Conservation (phyloP, 1,140 invertebrate species). For the Oscheius sp. region DNA sequence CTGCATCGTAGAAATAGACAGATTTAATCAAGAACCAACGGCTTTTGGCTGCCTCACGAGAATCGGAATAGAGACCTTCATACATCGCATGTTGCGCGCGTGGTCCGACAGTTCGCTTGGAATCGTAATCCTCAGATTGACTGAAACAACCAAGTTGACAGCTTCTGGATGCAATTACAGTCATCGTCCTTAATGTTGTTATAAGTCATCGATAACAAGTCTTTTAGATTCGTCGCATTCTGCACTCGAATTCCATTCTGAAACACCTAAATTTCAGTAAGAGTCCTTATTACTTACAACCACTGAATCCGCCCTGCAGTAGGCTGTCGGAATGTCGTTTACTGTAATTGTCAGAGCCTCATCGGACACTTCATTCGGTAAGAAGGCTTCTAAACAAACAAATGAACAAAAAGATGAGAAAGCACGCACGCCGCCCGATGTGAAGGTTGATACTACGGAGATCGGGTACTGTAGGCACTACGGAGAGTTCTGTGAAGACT, state of each 20-base stretch:
- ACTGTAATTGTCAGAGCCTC: neutral
- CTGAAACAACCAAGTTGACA: neutral
- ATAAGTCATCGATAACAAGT: neutral
- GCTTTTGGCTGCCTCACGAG: conserved; percentile 1
- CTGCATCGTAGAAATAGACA: conserved; percentile 7
- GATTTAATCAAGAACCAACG: neutral
- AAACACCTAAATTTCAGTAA: neutral
- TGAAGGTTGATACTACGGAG: conserved; percentile 2
- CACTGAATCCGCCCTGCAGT: neutral
- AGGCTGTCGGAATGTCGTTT: neutral
- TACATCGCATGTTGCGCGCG: neutral
- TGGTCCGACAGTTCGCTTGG: neutral
- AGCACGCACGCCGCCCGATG: conserved; percentile 6
- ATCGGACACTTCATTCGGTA: neutral
- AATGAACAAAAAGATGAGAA: neutral
- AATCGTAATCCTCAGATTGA: neutral
- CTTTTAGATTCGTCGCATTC: neutral
- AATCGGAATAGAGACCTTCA: neutral
- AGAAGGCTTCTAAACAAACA: neutral
- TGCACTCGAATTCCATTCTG: neutral
- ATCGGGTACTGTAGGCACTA: conserved; percentile 2
- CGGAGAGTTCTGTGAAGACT: conserved; percentile 12
- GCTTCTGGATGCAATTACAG: neutral
- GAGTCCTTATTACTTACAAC: neutral
- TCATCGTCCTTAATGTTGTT: neutral